A percentile compares a stretch with the other conserved stretches of the same genome.
Conservation (phyloP, 2,113 vertebrate species). For the Motacilla alba region DNA sequence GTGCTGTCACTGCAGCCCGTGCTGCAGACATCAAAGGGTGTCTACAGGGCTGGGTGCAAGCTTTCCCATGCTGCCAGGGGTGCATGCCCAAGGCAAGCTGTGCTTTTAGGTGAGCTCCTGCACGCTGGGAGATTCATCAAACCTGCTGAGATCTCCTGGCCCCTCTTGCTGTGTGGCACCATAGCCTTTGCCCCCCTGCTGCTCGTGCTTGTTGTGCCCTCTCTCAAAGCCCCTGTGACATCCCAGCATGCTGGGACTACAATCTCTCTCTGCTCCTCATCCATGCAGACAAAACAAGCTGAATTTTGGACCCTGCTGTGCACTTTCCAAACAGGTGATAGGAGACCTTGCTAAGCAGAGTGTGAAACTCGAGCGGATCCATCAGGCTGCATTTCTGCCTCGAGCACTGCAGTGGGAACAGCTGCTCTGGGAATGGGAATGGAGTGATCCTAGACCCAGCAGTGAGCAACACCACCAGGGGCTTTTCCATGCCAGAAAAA, state of each 20-base stretch:
- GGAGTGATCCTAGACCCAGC: background rate
- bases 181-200: background rate
- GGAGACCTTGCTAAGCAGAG: background rate
- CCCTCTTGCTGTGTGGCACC: background rate
- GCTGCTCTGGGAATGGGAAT: background rate
- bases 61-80: background rate
- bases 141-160: background rate
- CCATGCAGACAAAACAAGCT: background rate
- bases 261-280: background rate
- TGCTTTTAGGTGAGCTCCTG: background rate
- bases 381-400: background rate
- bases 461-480: accelerated
- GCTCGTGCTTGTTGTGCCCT: background rate
- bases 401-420: background rate
- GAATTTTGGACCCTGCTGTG: background rate
- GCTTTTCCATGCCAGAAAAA: background rate
- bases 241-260: background rate
- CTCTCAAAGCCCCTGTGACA: accelerated
- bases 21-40: accelerated
- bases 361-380: background rate
- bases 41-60: background rate
- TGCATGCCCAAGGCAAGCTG: accelerated
- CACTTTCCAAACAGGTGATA: background rate
- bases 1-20: background rate
- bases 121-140: background rate